Evolutionary conservation across 2,888 invertebrate species (phyloP), one percentile per base, ranked within the genome.

Genomic region (Lochmaea capreae): DNA sequence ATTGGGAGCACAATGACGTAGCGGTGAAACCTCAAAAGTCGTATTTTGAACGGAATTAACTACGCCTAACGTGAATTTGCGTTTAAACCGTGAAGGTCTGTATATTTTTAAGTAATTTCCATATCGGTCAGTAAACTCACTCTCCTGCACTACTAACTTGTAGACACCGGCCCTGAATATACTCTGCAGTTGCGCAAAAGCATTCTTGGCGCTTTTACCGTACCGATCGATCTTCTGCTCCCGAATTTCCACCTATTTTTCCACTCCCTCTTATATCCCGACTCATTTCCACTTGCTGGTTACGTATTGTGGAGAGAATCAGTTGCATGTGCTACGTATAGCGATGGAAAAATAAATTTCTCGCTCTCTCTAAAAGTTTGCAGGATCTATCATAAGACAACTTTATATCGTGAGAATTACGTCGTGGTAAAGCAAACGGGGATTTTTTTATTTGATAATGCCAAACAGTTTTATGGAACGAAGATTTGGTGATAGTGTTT

Each of bases 131-230:
- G 46, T 46, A 46, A 46, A 46, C 46, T 14, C 46, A 46, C 33
- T 33, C 33, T 33, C 33, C 33, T 33, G 33, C 33, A 33, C 33
- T 33, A 46, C 3, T 46, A 14, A 46, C 12, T 49, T 54, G 63
- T 62, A 67, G 18, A 63, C 43, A 65, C 54, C 67, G 63, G 65
- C 26, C 65, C 71, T 72, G 75, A 26, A 33, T 57, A 8, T 54
- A 18, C 8, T 62, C 72, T 70, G 65, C 69, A 72, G 77, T 74
- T 77, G 79, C 81, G 81, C 81, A 81, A 79, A 81, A 80, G 78
- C 80, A 71, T 74, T 68, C 71, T 69, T 65, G 57, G 33, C 52
- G 18, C 46, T 61, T 43, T 65, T 67, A 66, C 70, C 73, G 74
- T 74, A 72, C 77, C 72, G 80, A 81, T 81, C 81, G 79, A 80